Evolutionary conservation across 2,113 vertebrate genomes (phyloP).

Genomic region (Danionella cerebrum): DNA sequence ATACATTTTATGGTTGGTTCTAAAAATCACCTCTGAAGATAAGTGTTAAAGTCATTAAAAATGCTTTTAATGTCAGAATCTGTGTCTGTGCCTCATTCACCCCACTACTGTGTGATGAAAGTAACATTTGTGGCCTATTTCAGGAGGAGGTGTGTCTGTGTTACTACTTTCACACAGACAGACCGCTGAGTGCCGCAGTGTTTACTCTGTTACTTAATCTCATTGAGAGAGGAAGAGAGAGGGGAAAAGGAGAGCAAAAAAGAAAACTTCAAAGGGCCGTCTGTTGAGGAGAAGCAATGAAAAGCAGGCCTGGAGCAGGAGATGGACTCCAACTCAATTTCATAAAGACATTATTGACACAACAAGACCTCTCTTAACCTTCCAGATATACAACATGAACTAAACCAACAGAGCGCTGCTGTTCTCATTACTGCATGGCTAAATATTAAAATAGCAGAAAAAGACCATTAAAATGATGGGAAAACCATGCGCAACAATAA

Average conservation of each 20-base stretch:
- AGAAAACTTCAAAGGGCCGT: conserved; percentile 15
- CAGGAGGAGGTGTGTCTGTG: conserved; percentile 8
- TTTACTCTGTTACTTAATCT: conserved; percentile 30
- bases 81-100: no score
- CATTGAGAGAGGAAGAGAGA: conserved; percentile 15
- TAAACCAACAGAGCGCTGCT: not conserved
- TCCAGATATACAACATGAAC: conserved; percentile 3
- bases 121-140: conserved; percentile 6
- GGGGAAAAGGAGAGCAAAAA: conserved; percentile 2
- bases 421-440: not conserved
- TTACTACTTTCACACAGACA: conserved; percentile 29
- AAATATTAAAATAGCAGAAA: not conserved
- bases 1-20: no score
- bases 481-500: not conserved
- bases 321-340: not conserved
- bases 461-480: not conserved
- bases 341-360: conserved; percentile 8
- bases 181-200: not conserved
- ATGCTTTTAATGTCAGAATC: no score
- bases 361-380: conserved; percentile 12
- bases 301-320: not conserved
- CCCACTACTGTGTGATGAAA: not conserved
- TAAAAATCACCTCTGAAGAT: no score
- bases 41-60: no score
- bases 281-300: not conserved